Conservation (phyloP, 2,888 invertebrate species). For the Caenorhabditis virilis region DNA sequence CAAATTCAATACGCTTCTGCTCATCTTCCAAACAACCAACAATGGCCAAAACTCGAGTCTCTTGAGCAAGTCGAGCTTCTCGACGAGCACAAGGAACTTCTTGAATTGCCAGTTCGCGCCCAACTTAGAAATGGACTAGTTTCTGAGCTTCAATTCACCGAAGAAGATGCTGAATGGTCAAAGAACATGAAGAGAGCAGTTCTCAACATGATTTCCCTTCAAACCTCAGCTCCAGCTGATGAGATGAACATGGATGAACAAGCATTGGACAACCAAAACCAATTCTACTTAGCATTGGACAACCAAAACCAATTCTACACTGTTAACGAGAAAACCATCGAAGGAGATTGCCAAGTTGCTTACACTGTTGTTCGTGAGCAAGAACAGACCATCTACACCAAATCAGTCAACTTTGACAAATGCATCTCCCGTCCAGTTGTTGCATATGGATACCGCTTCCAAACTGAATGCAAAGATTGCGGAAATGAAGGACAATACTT, state of each 20-base stretch:
- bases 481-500: constrained; percentile 26
- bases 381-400: constrained; percentile 36
- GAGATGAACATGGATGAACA: constrained; percentile 15
- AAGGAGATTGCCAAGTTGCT: constrained; percentile 60
- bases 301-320: constrained; percentile 25
- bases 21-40: constrained; percentile 12
- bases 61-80: constrained; percentile 47
- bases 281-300: too few relatives aligned
- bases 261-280: constrained; percentile 3
- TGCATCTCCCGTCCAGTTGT: constrained; percentile 66
- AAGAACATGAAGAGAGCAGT: constrained; percentile 63
- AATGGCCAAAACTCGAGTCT: constrained; percentile 23
- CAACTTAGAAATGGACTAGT: constrained; percentile 39
- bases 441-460: constrained; percentile 39
- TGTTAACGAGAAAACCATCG: constrained; percentile 51
- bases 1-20: constrained; percentile 20
- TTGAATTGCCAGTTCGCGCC: constrained; percentile 47
- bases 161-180: constrained; percentile 58
- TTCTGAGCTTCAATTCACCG: constrained; percentile 51
- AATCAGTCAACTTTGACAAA: constrained; percentile 70
- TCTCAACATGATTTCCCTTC: constrained; percentile 59
- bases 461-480: constrained; percentile 41
- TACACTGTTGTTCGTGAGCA: constrained; percentile 42
- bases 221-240: constrained; percentile 27
- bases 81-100: constrained; percentile 28